phyloP scores from a whole-genome alignment of 2,888 invertebrate species.

The Neoscelio sp. region DNA sequence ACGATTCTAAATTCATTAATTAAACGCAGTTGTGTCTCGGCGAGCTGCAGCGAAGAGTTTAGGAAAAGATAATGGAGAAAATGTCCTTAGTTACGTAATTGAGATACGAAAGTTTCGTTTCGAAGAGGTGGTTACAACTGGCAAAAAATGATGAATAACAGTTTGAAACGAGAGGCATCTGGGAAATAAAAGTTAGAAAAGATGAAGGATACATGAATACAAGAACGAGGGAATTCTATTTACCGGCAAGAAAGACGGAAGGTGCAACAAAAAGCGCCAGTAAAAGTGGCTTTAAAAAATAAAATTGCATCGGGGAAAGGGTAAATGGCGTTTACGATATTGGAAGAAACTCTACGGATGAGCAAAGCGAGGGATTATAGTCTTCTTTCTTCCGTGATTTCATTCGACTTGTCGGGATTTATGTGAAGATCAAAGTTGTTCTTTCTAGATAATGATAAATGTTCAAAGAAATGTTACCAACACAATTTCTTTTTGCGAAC shows the following conservation, averaged over 20 bases:
- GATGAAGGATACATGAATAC: background rate
- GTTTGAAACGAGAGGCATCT: background rate
- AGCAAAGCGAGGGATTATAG: no score
- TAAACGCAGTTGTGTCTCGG: background rate
- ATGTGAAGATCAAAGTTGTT: no score
- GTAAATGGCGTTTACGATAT: no score
- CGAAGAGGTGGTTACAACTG: background rate
- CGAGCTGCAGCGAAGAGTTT: background rate
- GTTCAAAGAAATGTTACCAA: no score
- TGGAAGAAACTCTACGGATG: no score
- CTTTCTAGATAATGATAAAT: no score
- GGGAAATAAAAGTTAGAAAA: background rate
- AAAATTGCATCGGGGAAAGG: background rate
- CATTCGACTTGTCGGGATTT: no score
- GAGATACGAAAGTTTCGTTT: constrained; percentile 10
- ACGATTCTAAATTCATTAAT: constrained; percentile 10
- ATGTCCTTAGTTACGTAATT: constrained; percentile 10
- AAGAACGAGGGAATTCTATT: background rate
- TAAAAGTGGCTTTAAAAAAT: background rate
- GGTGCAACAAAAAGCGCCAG: background rate
- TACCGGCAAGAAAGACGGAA: no score
- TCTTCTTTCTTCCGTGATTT: no score
- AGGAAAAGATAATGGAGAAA: constrained; percentile 14
- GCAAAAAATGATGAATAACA: constrained; percentile 1
- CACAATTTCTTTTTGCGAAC: no score